Evolutionary conservation across 2,113 vertebrate species (phyloP).

Genomic region (Montifringilla adamsi): DNA sequence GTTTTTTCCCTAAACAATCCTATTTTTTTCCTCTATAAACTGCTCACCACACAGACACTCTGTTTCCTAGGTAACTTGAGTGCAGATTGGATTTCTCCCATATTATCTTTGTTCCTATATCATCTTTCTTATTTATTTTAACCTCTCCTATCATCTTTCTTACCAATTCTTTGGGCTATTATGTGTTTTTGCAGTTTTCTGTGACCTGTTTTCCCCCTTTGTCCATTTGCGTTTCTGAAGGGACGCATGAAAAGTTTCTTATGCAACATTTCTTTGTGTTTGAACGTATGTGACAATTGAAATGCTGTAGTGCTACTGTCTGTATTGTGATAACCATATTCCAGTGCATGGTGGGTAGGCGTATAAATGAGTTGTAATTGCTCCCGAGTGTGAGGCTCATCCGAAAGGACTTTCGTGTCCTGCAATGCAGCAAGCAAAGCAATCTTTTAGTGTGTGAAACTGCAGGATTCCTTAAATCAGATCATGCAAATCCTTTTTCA

Average conservation of each 20-base stretch:
- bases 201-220: not conserved
- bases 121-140: constrained; percentile 57
- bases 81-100: constrained; percentile 47
- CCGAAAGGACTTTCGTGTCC: not conserved
- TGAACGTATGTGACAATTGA: not conserved
- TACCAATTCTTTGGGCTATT: not conserved
- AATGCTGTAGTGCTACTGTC: not conserved
- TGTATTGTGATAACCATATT: not conserved
- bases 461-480: not conserved
- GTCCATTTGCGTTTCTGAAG: not conserved
- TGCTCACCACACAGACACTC: constrained; percentile 4
- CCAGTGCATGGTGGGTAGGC: not conserved
- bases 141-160: constrained; percentile 23
- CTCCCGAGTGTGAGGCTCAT: not conserved
- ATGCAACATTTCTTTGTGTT: not conserved
- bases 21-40: constrained; percentile 1
- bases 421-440: not conserved
- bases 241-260: not conserved
- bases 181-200: not conserved
- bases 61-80: constrained; percentile 66
- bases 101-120: constrained; percentile 49
- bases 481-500: not conserved
- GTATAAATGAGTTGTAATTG: not conserved
- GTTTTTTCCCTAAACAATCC: constrained; percentile 53
- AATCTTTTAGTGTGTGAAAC: not conserved